Evolutionary conservation across 1,140 invertebrate species (phyloP).

Genomic region (Zaprionus inermis): DNA sequence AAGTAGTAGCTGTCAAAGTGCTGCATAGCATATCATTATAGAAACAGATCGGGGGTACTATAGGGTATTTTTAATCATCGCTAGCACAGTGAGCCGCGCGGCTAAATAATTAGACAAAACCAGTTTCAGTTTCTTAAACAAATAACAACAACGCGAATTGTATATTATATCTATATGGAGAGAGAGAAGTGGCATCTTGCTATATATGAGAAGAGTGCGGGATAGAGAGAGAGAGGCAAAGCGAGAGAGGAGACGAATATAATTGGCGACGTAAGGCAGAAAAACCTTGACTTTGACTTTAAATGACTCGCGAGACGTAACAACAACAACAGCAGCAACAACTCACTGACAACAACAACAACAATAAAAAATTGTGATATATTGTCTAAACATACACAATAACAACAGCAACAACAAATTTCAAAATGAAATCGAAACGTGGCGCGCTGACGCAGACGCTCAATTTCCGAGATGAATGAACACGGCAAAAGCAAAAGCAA

Average conservation of each 20-base stretch:
- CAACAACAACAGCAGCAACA: conserved; percentile 33
- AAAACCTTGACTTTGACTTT: conserved; percentile 84
- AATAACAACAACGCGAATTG: conserved; percentile 31
- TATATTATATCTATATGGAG: conserved; percentile 3
- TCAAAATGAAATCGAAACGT: conserved; percentile 76
- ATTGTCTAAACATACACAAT: conserved; percentile 77
- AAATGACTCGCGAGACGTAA: conserved; percentile 72
- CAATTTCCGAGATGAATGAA: conserved; percentile 62
- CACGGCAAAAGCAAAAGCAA: conserved; percentile 34
- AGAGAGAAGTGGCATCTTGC: conserved; percentile 10
- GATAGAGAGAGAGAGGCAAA: neutral
- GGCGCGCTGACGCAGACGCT: conserved; percentile 25
- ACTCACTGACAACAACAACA: conserved; percentile 25
- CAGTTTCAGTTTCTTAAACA: conserved; percentile 59
- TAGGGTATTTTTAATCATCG: conserved; percentile 61
- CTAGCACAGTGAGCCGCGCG: conserved; percentile 40
- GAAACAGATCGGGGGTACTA: conserved; percentile 42
- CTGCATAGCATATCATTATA: conserved; percentile 58
- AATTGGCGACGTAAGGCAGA: conserved; percentile 82
- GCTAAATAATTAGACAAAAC: conserved; percentile 80
- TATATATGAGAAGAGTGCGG: conserved; percentile 27
- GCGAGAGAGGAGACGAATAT: conserved; percentile 48
- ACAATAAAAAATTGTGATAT: conserved; percentile 57
- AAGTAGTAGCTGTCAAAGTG: conserved; percentile 16
- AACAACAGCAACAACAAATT: conserved; percentile 48